Conservation (phyloP, 1,140 invertebrate species). For the Trichonephila clavata region DNA sequence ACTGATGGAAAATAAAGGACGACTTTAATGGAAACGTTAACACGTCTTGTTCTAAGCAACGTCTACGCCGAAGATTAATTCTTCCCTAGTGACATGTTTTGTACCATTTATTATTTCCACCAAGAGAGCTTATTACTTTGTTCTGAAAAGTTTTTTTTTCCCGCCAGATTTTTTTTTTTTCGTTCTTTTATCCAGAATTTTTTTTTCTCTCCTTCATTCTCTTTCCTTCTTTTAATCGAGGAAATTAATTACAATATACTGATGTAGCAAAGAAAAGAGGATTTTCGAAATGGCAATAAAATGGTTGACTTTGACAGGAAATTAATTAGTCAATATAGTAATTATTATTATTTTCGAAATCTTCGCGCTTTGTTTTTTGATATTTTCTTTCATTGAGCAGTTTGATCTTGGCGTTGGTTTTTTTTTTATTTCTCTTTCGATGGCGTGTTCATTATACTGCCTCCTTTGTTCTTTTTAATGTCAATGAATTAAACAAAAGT, state of each 20-base stretch:
- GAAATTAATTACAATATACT: slow-evolving; percentile 74
- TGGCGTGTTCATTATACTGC: slow-evolving; percentile 38
- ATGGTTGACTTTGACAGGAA: slow-evolving; percentile 76
- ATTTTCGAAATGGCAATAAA: slow-evolving; percentile 74
- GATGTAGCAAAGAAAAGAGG: slow-evolving; percentile 48
- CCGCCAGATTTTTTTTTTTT: slow-evolving; percentile 31
- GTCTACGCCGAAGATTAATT: slow-evolving; percentile 72
- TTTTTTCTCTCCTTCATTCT: slow-evolving; percentile 15
- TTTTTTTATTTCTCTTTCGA: background rate
- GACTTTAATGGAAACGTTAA: slow-evolving; percentile 74
- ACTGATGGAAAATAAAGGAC: slow-evolving; percentile 73
- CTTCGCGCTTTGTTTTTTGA: slow-evolving; percentile 57
- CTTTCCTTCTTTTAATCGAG: slow-evolving; percentile 53
- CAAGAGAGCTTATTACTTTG: slow-evolving; percentile 74
- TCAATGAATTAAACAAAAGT: slow-evolving; percentile 53
- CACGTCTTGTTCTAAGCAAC: slow-evolving; percentile 67
- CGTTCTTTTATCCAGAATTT: background rate
- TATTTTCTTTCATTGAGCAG: slow-evolving; percentile 19
- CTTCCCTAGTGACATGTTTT: slow-evolving; percentile 73
- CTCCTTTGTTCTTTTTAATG: slow-evolving; percentile 32
- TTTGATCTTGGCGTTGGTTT: background rate
- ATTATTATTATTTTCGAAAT: slow-evolving; percentile 75
- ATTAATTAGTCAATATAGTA: slow-evolving; percentile 75
- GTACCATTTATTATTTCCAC: slow-evolving; percentile 76
- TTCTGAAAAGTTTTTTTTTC: slow-evolving; percentile 19